Evolutionary conservation across 2,113 vertebrate genomes (phyloP).

Genomic region (Calidris pugnax): DNA sequence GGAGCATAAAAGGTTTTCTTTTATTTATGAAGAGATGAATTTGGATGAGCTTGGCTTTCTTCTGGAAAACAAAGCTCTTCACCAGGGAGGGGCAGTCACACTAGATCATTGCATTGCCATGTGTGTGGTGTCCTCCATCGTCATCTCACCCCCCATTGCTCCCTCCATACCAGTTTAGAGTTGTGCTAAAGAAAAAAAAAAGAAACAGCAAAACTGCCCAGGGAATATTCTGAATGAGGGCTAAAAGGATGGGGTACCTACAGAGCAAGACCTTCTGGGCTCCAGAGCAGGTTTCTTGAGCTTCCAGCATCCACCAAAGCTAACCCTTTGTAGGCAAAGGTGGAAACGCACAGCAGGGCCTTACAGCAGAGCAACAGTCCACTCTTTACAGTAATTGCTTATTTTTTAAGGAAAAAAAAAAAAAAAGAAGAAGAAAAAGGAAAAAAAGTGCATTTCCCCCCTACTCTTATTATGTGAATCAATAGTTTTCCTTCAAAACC

Average conservation of each 20-base stretch:
- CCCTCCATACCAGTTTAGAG: background rate
- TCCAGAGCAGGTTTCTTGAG: background rate
- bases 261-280: background rate
- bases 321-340: background rate
- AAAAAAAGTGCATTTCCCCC: background rate
- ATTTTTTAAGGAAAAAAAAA: background rate
- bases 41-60: background rate
- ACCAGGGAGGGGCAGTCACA: too few species aligned
- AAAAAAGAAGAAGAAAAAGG: too few species aligned
- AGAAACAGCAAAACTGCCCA: background rate
- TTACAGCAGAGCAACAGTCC: background rate
- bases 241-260: background rate
- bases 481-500: background rate
- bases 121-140: background rate
- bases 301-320: background rate
- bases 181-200: background rate
- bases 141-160: rapidly evolving
- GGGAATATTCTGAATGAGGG: background rate
- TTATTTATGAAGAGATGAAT: background rate
- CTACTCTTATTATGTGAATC: background rate
- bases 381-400: background rate
- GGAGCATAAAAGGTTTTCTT: background rate
- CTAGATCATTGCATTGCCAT: background rate
- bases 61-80: background rate
- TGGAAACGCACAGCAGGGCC: background rate